phyloP scores from a whole-genome alignment of 1,140 invertebrate species.

The Pollicipes pollicipes region DNA sequence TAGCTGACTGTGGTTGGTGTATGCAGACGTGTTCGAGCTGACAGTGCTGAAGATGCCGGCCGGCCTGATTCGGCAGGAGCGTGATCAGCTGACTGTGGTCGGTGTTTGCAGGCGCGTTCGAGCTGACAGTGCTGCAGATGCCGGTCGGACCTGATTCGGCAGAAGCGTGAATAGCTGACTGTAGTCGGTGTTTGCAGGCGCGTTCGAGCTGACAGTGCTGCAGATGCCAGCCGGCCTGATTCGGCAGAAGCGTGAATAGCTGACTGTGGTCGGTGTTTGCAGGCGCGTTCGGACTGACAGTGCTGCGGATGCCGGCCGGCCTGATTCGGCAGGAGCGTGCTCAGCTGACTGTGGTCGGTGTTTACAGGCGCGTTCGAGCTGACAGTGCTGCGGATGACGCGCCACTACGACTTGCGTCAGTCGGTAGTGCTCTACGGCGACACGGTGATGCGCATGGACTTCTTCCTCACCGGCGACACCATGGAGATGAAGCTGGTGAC shows the following conservation, averaged over 20 bases:
- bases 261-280: slow-evolving; percentile 21
- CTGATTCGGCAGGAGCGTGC: neutral
- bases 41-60: slow-evolving; percentile 49
- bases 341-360: neutral
- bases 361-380: slow-evolving; percentile 80
- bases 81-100: neutral
- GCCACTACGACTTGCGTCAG: slow-evolving; percentile 68
- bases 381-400: slow-evolving; percentile 79
- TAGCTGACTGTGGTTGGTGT: slow-evolving; percentile 9
- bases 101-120: slow-evolving; percentile 63
- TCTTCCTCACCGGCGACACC: slow-evolving; percentile 61
- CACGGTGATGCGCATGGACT: slow-evolving; percentile 63
- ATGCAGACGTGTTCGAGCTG: slow-evolving; percentile 80
- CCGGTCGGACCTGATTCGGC: too few species aligned
- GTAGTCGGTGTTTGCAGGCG: slow-evolving; percentile 40
- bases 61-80: too few species aligned
- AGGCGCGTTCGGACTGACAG: slow-evolving; percentile 89
- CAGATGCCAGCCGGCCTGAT: too few species aligned
- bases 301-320: slow-evolving; percentile 29
- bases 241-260: too few species aligned
- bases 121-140: slow-evolving; percentile 80
- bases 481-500: slow-evolving; percentile 75
- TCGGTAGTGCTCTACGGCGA: slow-evolving; percentile 81
- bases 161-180: too few species aligned
- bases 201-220: slow-evolving; percentile 85